Conservation (phyloP, 2,888 invertebrate species). For the Candidula unifasciata region DNA sequence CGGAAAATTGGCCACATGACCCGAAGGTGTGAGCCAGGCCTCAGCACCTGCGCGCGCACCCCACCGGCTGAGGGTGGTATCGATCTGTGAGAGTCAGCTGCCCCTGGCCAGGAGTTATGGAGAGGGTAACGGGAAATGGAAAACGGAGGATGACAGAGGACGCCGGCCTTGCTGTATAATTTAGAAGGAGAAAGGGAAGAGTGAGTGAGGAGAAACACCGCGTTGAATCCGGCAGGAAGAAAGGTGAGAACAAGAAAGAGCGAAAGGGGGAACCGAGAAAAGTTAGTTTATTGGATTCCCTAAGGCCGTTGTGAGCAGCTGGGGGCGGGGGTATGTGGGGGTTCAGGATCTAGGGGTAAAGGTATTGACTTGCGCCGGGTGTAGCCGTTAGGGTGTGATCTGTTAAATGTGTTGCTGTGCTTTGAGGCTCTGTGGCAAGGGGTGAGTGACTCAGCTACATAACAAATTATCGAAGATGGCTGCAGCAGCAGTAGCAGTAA, state of each 20-base stretch:
- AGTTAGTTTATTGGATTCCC: too few relatives aligned
- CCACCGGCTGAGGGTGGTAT: constrained; percentile 26
- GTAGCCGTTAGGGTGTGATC: too few relatives aligned
- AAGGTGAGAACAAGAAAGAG: neutral
- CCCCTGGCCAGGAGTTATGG: constrained; percentile 26
- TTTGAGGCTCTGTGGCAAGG: too few relatives aligned
- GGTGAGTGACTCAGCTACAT: too few relatives aligned
- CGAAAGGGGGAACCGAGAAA: neutral
- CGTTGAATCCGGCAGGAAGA: neutral
- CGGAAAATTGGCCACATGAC: constrained; percentile 21
- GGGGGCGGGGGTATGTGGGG: too few relatives aligned
- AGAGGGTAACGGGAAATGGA: neutral
- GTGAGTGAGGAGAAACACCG: constrained; percentile 15
- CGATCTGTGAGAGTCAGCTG: constrained; percentile 31
- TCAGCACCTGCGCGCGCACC: constrained; percentile 46
- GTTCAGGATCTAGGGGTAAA: too few relatives aligned
- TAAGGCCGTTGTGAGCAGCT: too few relatives aligned
- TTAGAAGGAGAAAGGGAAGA: neutral
- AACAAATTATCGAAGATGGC: too few relatives aligned
- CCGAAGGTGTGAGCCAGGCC: constrained; percentile 35
- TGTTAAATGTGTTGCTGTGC: too few relatives aligned
- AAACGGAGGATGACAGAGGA: neutral
- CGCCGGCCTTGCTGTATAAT: constrained; percentile 11
- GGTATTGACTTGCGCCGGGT: too few relatives aligned
- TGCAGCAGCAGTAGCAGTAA: too few relatives aligned